phyloP scores from a whole-genome alignment of 2,113 vertebrate genomes.

The Antigone vipio region DNA sequence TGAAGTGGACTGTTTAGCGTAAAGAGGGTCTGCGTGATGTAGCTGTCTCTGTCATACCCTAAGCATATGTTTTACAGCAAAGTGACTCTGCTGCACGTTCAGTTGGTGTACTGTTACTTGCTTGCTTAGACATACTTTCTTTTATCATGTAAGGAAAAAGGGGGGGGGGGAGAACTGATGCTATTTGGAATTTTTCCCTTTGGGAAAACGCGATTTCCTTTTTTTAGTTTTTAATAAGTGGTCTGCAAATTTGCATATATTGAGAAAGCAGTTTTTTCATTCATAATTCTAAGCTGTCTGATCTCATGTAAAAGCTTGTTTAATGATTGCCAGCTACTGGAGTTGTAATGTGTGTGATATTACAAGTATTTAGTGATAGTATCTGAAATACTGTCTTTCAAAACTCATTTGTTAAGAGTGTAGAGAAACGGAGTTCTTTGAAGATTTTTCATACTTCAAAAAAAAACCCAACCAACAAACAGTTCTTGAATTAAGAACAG shows the following conservation, averaged over 20 bases:
- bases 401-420: neutral
- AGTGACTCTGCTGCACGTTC: neutral
- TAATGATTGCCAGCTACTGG: neutral
- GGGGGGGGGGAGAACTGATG: neutral
- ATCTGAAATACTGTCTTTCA: neutral
- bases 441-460: neutral
- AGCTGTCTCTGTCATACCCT: neutral
- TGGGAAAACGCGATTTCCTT: neutral
- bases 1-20: neutral
- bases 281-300: neutral
- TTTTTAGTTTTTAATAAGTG: neutral
- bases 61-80: neutral
- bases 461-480: rapidly evolving
- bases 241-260: neutral
- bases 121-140: neutral
- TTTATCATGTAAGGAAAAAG: neutral
- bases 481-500: neutral
- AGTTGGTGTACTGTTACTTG: neutral
- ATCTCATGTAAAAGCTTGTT: neutral
- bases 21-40: neutral
- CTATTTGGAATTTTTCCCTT: neutral
- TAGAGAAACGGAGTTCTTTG: rapidly evolving
- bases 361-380: neutral
- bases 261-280: neutral
- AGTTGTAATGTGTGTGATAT: neutral